Percentiles rank a stretch among this genome's conserved stretches.
Conservation (phyloP, 1,140 invertebrate genomes). For the Temnothorax nylanderi region DNA sequence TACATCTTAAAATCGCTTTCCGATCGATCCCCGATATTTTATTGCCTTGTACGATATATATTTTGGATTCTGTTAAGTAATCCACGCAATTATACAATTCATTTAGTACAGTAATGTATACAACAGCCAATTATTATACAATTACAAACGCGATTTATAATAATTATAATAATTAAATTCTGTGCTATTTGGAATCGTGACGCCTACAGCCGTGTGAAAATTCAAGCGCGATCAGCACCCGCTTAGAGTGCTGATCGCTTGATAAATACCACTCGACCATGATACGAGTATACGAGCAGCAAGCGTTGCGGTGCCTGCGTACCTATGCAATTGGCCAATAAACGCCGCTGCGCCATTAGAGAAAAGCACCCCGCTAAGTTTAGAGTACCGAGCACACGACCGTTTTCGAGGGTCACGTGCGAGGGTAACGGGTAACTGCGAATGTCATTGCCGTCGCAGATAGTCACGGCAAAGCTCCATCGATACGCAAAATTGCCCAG, state of each 20-base stretch:
- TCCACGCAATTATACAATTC: not conserved
- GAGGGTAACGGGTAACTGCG: constrained; percentile 57
- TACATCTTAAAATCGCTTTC: not conserved
- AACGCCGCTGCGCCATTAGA: constrained; percentile 61
- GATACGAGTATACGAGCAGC: constrained; percentile 64
- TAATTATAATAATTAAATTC: not conserved
- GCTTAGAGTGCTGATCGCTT: not conserved
- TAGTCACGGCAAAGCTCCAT: not conserved
- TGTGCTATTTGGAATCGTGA: not conserved
- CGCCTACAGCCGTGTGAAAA: not conserved
- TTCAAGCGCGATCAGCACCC: not conserved
- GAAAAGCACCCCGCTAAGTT: constrained; percentile 66
- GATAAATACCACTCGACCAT: constrained; percentile 50
- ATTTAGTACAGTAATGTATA: too few species aligned
- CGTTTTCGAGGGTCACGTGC: constrained; percentile 60
- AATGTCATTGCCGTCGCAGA: constrained; percentile 48
- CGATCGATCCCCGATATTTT: not conserved
- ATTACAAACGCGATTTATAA: not conserved
- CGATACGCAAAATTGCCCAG: not conserved
- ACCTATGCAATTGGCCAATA: constrained; percentile 65
- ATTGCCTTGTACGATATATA: not conserved
- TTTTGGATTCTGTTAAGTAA: not conserved
- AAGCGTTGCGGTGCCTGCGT: not conserved
- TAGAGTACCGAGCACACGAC: not conserved
- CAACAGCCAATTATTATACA: not conserved